Base-by-base conservation (phyloP, 1,140 invertebrate genomes). In the Pissodes strobi region DNA sequence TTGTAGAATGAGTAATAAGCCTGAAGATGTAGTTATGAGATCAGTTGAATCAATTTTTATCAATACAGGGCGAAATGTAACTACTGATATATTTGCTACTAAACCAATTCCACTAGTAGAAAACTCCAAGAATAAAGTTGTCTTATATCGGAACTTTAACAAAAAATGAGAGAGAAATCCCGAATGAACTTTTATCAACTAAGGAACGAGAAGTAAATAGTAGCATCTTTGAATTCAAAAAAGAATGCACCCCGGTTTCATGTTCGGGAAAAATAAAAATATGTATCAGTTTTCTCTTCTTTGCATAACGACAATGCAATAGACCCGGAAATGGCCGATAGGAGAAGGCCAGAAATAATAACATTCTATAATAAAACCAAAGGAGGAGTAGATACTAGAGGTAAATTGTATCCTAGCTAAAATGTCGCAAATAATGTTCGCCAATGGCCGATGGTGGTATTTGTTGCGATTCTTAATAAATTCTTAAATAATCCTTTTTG, bases 361-460 rank as follows among this genome's bases (percentile, higher is more conserved):
- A 46, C 17, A 34, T 34, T 34, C 21, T 57, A 3, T 43, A 55
- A 55, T 21, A 18, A 13, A 18, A 79, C 77, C n/a, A 82, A 80
- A 73, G 73, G 74, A 58, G 75, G 72, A 37, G 78, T 79, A 2
- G 77, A 79, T 67, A 65, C 63, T 19, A 64, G 78, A 8, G 76
- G 79, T 61, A 65, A 78, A 57, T 69, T 72, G 51, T 73, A 72
- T 66, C 67, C 69, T 1, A 69, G 37, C 34, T 79, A 78, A 66
- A 73, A 72, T 21, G 63, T 56, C 43, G 48, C 66, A 22, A 53
- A 78, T 59, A 71, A 65, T 62, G 76, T 69, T 23, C 67, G 61
- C 10, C 64, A 76, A 18, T 79, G 78, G 78, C 76, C 80, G 12
- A 67, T 73, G 79, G 74, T 66, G 19, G 23, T 78, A 43, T 75